Conservation (phyloP, 2,797 vertebrate species). For the Tamandua tetradactyla region DNA sequence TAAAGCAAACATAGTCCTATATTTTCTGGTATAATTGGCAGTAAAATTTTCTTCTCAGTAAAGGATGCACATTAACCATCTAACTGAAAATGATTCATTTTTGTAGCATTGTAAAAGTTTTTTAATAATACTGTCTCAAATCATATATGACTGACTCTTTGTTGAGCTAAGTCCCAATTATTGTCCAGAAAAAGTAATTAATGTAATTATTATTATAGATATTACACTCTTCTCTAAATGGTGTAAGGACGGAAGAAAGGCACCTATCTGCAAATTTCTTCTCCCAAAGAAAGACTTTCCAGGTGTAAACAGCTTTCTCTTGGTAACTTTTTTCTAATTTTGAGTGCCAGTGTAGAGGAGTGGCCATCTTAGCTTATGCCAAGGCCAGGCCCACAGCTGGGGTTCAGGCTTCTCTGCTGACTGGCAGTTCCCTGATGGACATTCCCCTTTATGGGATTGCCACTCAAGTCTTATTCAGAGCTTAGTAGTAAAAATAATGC, state of each 20-base stretch:
- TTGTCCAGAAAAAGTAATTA: conserved; percentile 37
- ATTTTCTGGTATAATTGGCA: background rate
- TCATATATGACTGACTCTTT: background rate
- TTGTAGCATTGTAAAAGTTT: background rate
- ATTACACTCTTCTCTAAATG: background rate
- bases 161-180: background rate
- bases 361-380: background rate
- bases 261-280: background rate
- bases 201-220: conserved; percentile 6
- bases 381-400: background rate
- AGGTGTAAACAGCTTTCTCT: background rate
- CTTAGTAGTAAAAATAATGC: background rate
- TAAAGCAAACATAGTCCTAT: background rate
- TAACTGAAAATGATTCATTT: background rate
- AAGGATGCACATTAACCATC: background rate
- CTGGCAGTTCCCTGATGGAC: fast-evolving
- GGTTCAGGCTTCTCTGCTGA: background rate
- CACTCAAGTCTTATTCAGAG: background rate
- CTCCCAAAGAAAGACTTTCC: background rate
- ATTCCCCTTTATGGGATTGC: background rate
- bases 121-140: conserved; percentile 17
- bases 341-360: background rate
- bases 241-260: background rate
- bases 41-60: conserved; percentile 29
- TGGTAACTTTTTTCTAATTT: conserved; percentile 18